These are phyloP conservation scores for Paramuricea clavata DNA, from an alignment of 92 coral and sea anemone genomes.

Conservation along the genomic window DNA sequence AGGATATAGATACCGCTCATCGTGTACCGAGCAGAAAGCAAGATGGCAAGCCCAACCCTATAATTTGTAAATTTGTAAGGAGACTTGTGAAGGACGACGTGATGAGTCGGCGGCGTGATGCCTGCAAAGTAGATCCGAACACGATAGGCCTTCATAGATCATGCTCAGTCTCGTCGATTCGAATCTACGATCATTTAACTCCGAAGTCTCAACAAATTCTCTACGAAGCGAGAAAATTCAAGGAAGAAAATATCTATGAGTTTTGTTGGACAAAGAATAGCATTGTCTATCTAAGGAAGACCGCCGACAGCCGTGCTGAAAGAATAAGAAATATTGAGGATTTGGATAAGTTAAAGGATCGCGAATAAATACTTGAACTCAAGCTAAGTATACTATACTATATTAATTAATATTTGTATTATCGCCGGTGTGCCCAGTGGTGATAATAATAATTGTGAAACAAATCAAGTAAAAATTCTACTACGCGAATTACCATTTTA, in stretches of 20 bases:
- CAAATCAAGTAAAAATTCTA: too few species aligned
- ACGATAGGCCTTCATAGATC: too few species aligned
- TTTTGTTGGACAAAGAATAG: conserved; percentile 60
- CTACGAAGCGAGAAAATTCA: conserved; percentile 26
- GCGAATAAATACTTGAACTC: too few species aligned
- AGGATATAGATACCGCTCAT: conserved; percentile 42
- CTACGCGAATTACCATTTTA: conserved; percentile 38
- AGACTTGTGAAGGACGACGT: conserved; percentile 55
- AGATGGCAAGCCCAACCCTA: conserved; percentile 25
- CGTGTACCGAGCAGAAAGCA: conserved; percentile 41
- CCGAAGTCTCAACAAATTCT: background rate
- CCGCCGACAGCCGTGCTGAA: conserved; percentile 20
- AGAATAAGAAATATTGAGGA: conserved; percentile 30
- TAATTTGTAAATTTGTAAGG: conserved; percentile 59
- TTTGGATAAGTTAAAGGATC: too few species aligned
- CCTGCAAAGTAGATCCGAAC: too few species aligned
- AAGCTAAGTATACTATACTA: too few species aligned
- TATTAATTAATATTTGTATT: too few species aligned
- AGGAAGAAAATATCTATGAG: conserved; percentile 49
- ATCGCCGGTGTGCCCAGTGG: too few species aligned
- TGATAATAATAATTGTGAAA: too few species aligned
- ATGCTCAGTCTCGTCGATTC: too few species aligned
- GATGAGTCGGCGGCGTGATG: conserved; percentile 23
- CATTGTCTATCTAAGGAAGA: conserved; percentile 48
- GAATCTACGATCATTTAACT: too few species aligned